A percentile compares a stretch with the other conserved stretches of the same genome.
Conservation (phyloP, 2,797 vertebrate genomes). For the Rhabdomys pumilio region DNA sequence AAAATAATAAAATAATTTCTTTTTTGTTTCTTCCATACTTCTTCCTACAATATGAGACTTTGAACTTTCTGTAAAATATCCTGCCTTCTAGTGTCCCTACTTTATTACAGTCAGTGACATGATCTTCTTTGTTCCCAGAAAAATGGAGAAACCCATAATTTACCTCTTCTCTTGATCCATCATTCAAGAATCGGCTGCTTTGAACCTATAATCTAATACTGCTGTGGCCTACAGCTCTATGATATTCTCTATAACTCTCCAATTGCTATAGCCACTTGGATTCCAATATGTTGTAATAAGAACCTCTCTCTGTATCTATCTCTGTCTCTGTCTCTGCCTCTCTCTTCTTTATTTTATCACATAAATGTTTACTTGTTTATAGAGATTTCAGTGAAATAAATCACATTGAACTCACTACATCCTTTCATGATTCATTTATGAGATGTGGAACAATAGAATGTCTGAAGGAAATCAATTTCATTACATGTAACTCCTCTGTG, state of each 20-base stretch:
- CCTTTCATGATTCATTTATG: conserved; percentile 3
- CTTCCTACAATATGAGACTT: neutral
- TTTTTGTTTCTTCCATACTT: neutral
- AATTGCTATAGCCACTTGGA: neutral
- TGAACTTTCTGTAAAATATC: neutral
- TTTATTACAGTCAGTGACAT: neutral
- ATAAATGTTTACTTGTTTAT: conserved; percentile 20
- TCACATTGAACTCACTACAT: neutral
- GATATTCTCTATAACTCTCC: neutral
- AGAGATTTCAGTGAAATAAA: conserved; percentile 33
- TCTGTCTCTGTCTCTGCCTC: neutral
- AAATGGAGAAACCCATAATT: neutral
- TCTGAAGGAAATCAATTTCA: neutral
- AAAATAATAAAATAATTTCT: neutral
- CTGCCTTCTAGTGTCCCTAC: neutral
- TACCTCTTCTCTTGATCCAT: neutral
- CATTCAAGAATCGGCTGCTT: neutral
- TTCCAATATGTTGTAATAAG: neutral
- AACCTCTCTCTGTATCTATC: neutral
- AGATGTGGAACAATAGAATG: neutral
- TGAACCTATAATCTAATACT: neutral
- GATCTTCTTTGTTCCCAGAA: neutral
- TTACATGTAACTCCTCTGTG: neutral
- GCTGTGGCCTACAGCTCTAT: neutral
- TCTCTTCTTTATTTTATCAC: conserved; percentile 2